Evolutionary conservation across 1,140 invertebrate species (phyloP).

Genomic region (Drosophila neocordata): DNA sequence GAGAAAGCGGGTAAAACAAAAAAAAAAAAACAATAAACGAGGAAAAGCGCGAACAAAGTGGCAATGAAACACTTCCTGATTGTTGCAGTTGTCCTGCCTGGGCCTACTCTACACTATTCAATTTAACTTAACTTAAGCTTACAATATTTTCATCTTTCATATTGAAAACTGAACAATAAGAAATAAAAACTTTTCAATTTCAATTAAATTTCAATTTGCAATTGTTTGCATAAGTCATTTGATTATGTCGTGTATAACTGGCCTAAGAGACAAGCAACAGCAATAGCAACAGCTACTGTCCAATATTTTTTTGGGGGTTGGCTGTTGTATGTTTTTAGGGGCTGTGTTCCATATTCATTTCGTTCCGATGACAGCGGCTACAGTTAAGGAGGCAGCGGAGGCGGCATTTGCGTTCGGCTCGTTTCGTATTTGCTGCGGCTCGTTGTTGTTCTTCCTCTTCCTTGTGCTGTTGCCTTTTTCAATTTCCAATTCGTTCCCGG

Average conservation of each 20-base stretch:
- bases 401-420: neutral
- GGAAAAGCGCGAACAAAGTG: constrained; percentile 41
- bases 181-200: neutral
- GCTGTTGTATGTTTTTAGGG: constrained; percentile 48
- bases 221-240: neutral
- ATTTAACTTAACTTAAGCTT: neutral
- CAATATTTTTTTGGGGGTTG: constrained; percentile 59
- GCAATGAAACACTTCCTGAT: constrained; percentile 70
- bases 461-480: constrained; percentile 13
- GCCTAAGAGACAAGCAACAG: constrained; percentile 64
- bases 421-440: neutral
- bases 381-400: neutral
- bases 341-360: constrained; percentile 40
- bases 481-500: constrained; percentile 27
- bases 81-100: constrained; percentile 27
- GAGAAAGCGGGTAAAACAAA: constrained; percentile 36
- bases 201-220: neutral
- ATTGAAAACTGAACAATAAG: neutral
- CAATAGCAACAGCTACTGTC: constrained; percentile 63
- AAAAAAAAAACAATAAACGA: constrained; percentile 44
- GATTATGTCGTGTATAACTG: constrained; percentile 25
- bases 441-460: constrained; percentile 1
- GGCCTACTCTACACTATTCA: constrained; percentile 23
- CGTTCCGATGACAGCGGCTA: neutral
- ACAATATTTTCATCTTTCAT: too few relatives aligned